phyloP scores from a whole-genome alignment of 2,797 vertebrate genomes.

The Limnodromus scolopaceus region DNA sequence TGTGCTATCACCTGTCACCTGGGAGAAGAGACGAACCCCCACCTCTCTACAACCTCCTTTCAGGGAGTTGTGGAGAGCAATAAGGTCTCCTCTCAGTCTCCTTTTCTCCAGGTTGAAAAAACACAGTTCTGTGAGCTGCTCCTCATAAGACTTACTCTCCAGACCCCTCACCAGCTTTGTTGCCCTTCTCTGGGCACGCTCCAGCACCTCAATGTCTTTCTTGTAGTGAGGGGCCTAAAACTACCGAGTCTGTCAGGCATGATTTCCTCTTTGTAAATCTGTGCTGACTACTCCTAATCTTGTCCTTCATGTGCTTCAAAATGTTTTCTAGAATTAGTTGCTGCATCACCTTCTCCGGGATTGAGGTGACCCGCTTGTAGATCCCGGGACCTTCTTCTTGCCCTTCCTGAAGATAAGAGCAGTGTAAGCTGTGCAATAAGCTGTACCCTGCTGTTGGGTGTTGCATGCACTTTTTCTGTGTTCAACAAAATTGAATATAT shows the following conservation, averaged over 20 bases:
- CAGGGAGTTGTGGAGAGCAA: too few species aligned
- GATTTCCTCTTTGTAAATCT: neutral
- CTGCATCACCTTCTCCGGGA: neutral
- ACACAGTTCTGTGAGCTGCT: too few species aligned
- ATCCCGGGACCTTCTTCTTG: neutral
- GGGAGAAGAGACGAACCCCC: too few species aligned
- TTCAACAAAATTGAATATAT: neutral
- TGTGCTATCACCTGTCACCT: too few species aligned
- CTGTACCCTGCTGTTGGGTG: fast-evolving
- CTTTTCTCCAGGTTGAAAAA: too few species aligned
- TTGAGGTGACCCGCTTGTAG: neutral
- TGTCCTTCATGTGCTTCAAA: neutral
- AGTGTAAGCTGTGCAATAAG: neutral
- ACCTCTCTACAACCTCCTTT: too few species aligned
- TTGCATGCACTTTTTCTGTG: neutral
- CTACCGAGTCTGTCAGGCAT: neutral
- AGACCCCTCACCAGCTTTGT: too few species aligned
- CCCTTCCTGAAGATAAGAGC: neutral
- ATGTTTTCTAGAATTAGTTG: neutral
- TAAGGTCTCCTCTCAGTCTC: too few species aligned
- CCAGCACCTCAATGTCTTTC: too few species aligned
- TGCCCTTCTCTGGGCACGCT: too few species aligned
- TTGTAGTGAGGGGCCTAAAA: too few species aligned
- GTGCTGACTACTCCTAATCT: neutral
- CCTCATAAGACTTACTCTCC: too few species aligned